These are phyloP conservation scores for Pararge aegeria DNA, from an alignment of 1,140 invertebrate genomes.

Conservation along the genomic window DNA sequence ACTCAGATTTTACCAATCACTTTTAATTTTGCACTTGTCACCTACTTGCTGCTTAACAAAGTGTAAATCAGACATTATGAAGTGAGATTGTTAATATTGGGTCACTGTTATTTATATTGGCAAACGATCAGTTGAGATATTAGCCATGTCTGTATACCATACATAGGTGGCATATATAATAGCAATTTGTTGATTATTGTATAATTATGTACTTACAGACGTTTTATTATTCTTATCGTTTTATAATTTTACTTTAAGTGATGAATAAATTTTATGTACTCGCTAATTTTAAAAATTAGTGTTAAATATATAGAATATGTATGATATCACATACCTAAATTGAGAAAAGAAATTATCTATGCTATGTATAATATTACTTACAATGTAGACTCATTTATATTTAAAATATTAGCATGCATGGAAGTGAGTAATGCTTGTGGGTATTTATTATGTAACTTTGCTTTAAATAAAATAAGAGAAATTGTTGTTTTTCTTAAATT, in stretches of 20 bases:
- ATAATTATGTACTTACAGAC: too few relatives aligned
- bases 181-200: too few relatives aligned
- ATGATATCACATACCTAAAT: not conserved
- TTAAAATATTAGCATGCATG: not conserved
- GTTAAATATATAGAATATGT: not conserved
- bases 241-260: not conserved
- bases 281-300: not conserved
- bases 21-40: too few relatives aligned
- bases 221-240: too few relatives aligned
- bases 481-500: conserved; percentile 31
- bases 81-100: too few relatives aligned
- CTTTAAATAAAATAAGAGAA: conserved; percentile 7
- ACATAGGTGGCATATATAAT: too few relatives aligned
- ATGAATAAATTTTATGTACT: not conserved
- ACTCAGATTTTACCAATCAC: too few relatives aligned
- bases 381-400: conserved; percentile 23
- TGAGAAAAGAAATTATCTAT: not conserved
- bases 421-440: conserved; percentile 17
- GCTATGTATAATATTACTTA: not conserved
- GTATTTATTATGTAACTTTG: conserved; percentile 22
- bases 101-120: too few relatives aligned
- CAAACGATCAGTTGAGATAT: too few relatives aligned
- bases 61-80: too few relatives aligned
- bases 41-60: too few relatives aligned
- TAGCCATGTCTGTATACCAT: too few relatives aligned